A percentile compares a stretch with the other conserved stretches of the same genome.
phyloP scores from a whole-genome alignment of 2,797 vertebrate species.

The Neopelma chrysocephalum region DNA sequence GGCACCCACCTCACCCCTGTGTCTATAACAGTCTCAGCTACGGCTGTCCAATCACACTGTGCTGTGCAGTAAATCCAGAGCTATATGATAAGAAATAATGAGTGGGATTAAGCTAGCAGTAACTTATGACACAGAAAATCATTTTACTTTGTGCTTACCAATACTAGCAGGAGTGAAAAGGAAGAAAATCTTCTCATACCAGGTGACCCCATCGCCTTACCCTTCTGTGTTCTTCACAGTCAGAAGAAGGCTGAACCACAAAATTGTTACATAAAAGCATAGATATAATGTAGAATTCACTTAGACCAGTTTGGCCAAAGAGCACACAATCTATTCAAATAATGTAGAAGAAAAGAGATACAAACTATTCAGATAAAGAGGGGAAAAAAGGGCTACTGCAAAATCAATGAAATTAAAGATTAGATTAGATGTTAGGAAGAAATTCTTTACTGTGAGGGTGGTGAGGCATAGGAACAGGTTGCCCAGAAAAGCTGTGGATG shows the following conservation, averaged over 20 bases:
- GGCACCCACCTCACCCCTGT: background rate
- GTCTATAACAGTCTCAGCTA: accelerated
- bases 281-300: background rate
- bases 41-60: accelerated
- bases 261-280: background rate
- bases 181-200: background rate
- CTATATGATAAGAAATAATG: background rate
- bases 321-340: background rate
- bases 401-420: background rate
- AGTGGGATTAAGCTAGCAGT: background rate
- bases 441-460: background rate
- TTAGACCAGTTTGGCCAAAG: background rate
- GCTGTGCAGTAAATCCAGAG: background rate
- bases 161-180: background rate
- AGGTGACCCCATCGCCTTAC: accelerated
- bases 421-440: background rate
- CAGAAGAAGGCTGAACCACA: background rate
- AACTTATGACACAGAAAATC: background rate
- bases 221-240: background rate
- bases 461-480: background rate
- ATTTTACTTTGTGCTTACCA: background rate
- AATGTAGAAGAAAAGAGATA: background rate
- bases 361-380: background rate
- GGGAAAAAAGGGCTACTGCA: background rate
- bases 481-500: background rate